Evolutionary conservation across 2,797 vertebrate genomes (phyloP).

Genomic region (Botia almorhae): DNA sequence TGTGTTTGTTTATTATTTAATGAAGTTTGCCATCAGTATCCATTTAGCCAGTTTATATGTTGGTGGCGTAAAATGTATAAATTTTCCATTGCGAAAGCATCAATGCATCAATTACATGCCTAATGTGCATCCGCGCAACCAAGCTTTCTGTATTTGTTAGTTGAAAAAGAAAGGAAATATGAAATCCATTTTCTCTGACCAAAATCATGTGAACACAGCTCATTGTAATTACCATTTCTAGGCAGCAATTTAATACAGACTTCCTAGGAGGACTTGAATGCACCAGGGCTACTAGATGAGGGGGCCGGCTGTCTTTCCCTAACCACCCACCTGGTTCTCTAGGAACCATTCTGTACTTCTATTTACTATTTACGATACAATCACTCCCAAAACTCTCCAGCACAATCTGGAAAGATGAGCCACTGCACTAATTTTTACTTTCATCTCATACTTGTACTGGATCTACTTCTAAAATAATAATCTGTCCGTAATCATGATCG

Average conservation of each 20-base stretch:
- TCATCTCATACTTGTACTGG: neutral
- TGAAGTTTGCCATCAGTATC: neutral
- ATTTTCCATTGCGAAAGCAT: neutral
- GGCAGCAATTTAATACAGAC: neutral
- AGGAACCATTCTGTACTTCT: neutral
- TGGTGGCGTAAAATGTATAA: neutral
- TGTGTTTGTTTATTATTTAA: neutral
- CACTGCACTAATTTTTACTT: neutral
- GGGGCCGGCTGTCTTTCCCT: neutral
- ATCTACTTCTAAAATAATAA: neutral
- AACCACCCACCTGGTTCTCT: slow-evolving; percentile 8
- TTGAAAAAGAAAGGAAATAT: neutral
- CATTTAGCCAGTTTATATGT: neutral
- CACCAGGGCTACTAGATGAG: neutral
- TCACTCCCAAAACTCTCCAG: neutral
- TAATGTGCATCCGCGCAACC: neutral
- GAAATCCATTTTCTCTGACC: neutral
- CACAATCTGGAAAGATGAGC: neutral
- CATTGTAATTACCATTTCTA: neutral
- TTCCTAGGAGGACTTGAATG: neutral
- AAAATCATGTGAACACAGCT: neutral
- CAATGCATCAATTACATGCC: neutral
- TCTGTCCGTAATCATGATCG: neutral
- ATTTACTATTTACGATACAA: neutral
- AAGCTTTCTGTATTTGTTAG: neutral